Evolutionary conservation across 2,888 invertebrate species (phyloP), one percentile per base, ranked within the genome.

Genomic region (Gastrophysa polygoni): DNA sequence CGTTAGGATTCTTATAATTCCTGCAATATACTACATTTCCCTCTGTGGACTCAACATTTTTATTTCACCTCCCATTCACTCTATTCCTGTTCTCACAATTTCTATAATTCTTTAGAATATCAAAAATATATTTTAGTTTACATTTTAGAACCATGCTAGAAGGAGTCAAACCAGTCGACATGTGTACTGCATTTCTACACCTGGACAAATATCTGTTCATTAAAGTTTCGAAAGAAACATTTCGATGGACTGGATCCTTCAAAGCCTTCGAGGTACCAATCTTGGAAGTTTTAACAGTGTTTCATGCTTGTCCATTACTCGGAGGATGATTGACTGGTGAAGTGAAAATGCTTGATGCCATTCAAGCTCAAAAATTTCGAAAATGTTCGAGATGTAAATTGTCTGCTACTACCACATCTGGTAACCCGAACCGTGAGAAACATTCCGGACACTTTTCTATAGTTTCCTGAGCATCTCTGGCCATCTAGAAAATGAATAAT

Each of bases 21-120:
- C 55, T 55, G 29, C 55, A 55, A 44, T 43, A 55, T 7, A 55
- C 44, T 21, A 55, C 28, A 10, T 55, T 44, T 24, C 24, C 55
- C 1, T 24, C 55, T 16, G 32, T n/a, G 44, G 44, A 55, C 17
- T n/a, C 7, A 44, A 4, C 14, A 1, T 44, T n/a, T 5, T 17
- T 44, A 8, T 16, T 4, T 44, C 14, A 16, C 8, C 10, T n/a
- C 44, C 14, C 1, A 2, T 5, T 7, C 14, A 14, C 7, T 44
- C 10, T 16, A 44, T 44, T 3, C 8, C 14, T n/a, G n/a, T n/a
- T n/a, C n/a, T n/a, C n/a, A n/a, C n/a, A n/a, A n/a, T n/a, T n/a
- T n/a, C n/a, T n/a, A n/a, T n/a, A n/a, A n/a, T n/a, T n/a, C n/a
- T n/a, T n/a, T n/a, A n/a, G n/a, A n/a, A n/a, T n/a, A n/a, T n/a